Percentiles rank a stretch among this genome's conserved stretches.
phyloP scores from a whole-genome alignment of 1,140 invertebrate genomes.

The Ceratina japonica region DNA sequence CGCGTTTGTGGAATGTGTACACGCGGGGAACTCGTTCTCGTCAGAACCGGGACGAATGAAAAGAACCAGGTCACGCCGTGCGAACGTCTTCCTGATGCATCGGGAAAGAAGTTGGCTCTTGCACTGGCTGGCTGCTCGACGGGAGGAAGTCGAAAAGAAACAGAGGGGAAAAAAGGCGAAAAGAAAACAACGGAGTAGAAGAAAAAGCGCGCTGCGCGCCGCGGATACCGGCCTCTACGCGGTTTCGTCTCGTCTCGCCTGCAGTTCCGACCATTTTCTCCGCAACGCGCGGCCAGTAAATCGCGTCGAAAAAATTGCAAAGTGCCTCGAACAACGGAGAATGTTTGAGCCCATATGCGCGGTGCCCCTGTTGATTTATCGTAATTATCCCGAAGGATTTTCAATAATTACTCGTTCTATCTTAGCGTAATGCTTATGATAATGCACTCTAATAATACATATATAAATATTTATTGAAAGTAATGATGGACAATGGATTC shows the following conservation, averaged over 20 bases:
- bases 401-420: background rate
- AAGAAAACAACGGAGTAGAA: background rate
- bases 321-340: background rate
- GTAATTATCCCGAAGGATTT: background rate
- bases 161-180: background rate
- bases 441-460: too few relatives aligned
- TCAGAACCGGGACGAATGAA: conserved; percentile 55
- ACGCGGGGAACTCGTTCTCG: conserved; percentile 16
- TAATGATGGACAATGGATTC: background rate
- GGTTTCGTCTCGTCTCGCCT: conserved; percentile 19
- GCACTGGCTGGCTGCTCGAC: background rate
- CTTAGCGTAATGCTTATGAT: too few relatives aligned
- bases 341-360: background rate
- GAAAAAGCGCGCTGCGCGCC: background rate
- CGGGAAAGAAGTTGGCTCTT: conserved; percentile 33
- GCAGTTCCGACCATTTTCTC: conserved; percentile 29
- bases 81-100: conserved; percentile 49
- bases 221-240: background rate
- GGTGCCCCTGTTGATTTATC: background rate
- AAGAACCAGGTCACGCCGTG: conserved; percentile 52
- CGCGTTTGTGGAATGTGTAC: conserved; percentile 24
- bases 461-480: too few relatives aligned
- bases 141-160: background rate
- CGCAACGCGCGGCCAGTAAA: conserved; percentile 3
- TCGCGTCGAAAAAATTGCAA: conserved; percentile 15